Evolutionary conservation across 2,888 invertebrate genomes (phyloP), one percentile per base, ranked within the genome.

Genomic region (Mythimna impura): DNA sequence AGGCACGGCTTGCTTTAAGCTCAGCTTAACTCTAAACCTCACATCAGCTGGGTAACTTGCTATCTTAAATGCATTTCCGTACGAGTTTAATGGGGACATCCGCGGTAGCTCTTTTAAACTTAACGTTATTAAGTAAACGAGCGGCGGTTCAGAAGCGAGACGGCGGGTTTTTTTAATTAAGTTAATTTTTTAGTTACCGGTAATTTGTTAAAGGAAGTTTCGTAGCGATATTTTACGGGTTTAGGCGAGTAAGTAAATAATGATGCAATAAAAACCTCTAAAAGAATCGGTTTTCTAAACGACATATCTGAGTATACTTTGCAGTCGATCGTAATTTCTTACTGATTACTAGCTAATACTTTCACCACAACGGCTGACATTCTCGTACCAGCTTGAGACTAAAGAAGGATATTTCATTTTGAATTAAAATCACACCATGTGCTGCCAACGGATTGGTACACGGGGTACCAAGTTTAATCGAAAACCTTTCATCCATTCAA

Each of bases 1-100:
- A 78, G 76, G 72, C 77, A 69, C 58, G 74, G 71, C 78, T 68
- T 62, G 78, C 64, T 78, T 80, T 72, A 82, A 85, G 73, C 80
- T 61, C 58, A 64, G 76, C 73, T 86, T 78, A 80, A 80, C 80
- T 66, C 71, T 68, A 73, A 76, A 79, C 79, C 76, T 66, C 86
- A 77, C 85, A 84, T 84, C 82, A 78, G 78, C 78, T 73, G 77
- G 72, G 78, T 63, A 76, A 65, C 65, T 73, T 64, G 68, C 74
- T 81, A 81, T 86, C 76, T 84, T 74, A 74, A 86, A 84, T 86
- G 82, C 84, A 84, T 84, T 84, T 83, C 77, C 66, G 70, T 81
- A 66, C 73, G 36, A 76, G 61, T 78, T 86, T 76, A 86, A 84
- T 72, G 70, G 66, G 36, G 66, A 71, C 71, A 72, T 71, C 64